Base-by-base conservation (phyloP, 2,113 vertebrate genomes). In the Gasterosteus aculeatus region DNA sequence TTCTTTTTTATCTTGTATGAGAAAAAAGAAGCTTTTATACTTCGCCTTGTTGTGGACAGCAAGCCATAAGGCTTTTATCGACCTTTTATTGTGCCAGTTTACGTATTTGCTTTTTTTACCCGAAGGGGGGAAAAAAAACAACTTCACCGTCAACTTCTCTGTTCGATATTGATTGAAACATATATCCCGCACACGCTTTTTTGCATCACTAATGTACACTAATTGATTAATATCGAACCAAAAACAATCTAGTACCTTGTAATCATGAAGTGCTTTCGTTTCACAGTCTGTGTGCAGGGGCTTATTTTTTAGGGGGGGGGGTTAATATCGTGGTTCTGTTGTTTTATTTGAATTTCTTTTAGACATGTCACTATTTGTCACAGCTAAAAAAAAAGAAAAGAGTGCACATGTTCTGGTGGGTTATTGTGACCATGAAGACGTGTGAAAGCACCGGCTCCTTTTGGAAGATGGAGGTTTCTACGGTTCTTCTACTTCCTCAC, bases 251-350 rank as follows among this genome's bases (percentile, higher is more conserved):
- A 75, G 84, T 92, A 92, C 84, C 75, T 80, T 89, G 90, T 92
- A 89, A 87, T 81, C 82, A 92, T 91, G 38, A 94, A 94, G 93
- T 93, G 94, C 94, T 93, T 93, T 90, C 84, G 83, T 94, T 93
- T 92, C 75, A 87, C 59, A 10, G 84, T 87, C 51, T 61, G 81
- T 91, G 89, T 89, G 89, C 87, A 85, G 77, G 87, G 91, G 91
- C 80, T 93, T 93, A 51, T 85, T 92, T 53, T 22, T 16, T 10
- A 91, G 85, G 85, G 8, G 10, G 92, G 85, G 85, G 85, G 82
- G n/a, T 88, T 90, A 88, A 88, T 85, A 89, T 89, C 78, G 89
- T 89, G 89, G 71, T 90, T 92, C 91, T 85, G 69, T 90, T 88
- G 81, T 82, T 84, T 85, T 83, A 31, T 57, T 57, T 57, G 1